Conservation (phyloP, 2,888 invertebrate species). For the Drosophila phalerata region DNA sequence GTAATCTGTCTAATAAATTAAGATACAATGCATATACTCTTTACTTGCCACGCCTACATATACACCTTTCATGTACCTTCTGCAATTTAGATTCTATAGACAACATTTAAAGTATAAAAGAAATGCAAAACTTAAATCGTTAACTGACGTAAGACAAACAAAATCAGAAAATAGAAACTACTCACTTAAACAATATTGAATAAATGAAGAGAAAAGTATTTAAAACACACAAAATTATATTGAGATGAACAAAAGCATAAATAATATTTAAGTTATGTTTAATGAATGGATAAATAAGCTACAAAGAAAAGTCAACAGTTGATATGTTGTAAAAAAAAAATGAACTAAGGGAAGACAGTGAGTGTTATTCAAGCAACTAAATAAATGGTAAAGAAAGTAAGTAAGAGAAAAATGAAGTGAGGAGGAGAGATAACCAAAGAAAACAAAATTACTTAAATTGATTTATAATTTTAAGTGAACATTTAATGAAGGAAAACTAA, state of each 20-base stretch:
- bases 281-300: constrained; percentile 69
- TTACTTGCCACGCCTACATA: constrained; percentile 58
- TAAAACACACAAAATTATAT: constrained; percentile 62
- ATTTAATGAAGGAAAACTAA: constrained; percentile 69
- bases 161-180: constrained; percentile 57
- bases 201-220: constrained; percentile 56
- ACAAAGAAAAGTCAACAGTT: constrained; percentile 77
- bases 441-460: constrained; percentile 66
- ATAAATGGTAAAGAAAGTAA: constrained; percentile 53
- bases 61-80: constrained; percentile 79
- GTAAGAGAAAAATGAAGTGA: constrained; percentile 29
- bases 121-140: constrained; percentile 48
- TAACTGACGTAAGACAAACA: constrained; percentile 61
- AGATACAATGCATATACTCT: constrained; percentile 33
- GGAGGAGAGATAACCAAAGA: constrained; percentile 62
- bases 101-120: constrained; percentile 42
- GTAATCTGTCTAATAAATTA: constrained; percentile 34
- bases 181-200: constrained; percentile 54
- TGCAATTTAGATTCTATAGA: constrained; percentile 71
- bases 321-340: constrained; percentile 76
- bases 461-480: constrained; percentile 72
- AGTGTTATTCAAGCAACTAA: constrained; percentile 63
- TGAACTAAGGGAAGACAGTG: constrained; percentile 55
- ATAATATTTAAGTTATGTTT: constrained; percentile 76
- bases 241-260: constrained; percentile 55